Conservation (phyloP, 2,888 invertebrate species). For the Pristionchus exspectatus region DNA sequence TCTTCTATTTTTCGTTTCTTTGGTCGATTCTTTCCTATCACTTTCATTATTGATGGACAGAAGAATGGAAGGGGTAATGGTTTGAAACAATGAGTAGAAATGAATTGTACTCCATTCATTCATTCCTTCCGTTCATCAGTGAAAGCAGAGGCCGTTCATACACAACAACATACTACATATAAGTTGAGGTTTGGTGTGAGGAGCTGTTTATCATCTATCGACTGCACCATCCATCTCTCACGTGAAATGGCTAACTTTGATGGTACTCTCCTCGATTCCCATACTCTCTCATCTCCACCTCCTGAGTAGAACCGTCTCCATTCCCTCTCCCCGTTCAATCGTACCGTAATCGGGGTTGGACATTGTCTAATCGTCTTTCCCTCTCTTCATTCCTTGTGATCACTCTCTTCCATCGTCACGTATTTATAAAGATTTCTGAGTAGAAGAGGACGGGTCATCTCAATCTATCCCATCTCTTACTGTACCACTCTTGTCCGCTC, state of each 20-base stretch:
- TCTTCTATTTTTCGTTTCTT: too few relatives aligned
- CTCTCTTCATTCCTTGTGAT: not conserved
- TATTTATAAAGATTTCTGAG: conserved; percentile 36
- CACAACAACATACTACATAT: not conserved
- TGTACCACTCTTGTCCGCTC: not conserved
- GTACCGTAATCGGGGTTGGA: conserved; percentile 26
- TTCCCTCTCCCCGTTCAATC: conserved; percentile 19
- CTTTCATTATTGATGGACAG: not conserved
- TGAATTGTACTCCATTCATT: not conserved
- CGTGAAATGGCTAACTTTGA: not conserved
- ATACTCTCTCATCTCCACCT: not conserved
- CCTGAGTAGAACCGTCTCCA: not conserved
- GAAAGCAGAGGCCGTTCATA: not conserved
- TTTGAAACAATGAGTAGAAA: not conserved
- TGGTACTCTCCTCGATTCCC: not conserved
- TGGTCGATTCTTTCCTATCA: too few relatives aligned
- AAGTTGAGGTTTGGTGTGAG: not conserved
- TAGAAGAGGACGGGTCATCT: not conserved
- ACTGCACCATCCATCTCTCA: conserved; percentile 13
- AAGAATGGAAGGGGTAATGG: not conserved
- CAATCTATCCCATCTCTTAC: not conserved
- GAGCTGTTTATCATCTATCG: conserved; percentile 10
- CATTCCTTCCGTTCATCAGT: not conserved
- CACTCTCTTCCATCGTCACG: not conserved
- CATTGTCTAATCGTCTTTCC: not conserved